A percentile compares a stretch with the other conserved stretches of the same genome.
phyloP scores from a whole-genome alignment of 2,888 invertebrate species.

The Osedax frankpressi region DNA sequence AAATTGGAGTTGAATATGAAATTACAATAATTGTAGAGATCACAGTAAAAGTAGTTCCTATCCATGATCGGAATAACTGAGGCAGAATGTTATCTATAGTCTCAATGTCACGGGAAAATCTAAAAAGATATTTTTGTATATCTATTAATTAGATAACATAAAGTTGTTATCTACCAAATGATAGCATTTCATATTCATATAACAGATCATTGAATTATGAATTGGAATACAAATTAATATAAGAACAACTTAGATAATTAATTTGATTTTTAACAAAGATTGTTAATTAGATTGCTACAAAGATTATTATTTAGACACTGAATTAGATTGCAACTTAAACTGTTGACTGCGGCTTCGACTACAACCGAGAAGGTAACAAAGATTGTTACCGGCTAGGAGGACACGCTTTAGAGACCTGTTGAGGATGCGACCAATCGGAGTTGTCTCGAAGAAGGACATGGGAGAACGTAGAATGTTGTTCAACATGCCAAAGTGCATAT shows the following conservation, averaged over 20 bases:
- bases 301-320: no score
- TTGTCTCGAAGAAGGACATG: conserved; percentile 32
- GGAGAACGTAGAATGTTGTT: conserved; percentile 28
- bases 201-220: neutral
- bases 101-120: conserved; percentile 27
- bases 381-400: no score
- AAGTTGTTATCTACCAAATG: no score
- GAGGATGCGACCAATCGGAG: conserved; percentile 32
- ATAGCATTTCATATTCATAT: neutral
- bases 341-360: no score
- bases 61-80: conserved; percentile 26
- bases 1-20: conserved; percentile 30
- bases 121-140: no score
- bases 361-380: no score
- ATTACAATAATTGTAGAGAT: conserved; percentile 31
- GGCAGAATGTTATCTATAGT: conserved; percentile 30
- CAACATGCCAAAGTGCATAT: conserved; percentile 30
- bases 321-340: no score
- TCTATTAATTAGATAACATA: no score
- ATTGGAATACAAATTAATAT: neutral
- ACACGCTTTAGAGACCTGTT: conserved; percentile 21
- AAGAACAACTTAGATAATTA: no score
- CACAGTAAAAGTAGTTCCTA: conserved; percentile 29
- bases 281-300: no score
- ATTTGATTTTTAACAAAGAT: no score